Percentiles rank a stretch among this genome's conserved stretches.
Evolutionary conservation across 2,113 vertebrate genomes (phyloP).

Genomic region (Chunga burmeisteri): DNA sequence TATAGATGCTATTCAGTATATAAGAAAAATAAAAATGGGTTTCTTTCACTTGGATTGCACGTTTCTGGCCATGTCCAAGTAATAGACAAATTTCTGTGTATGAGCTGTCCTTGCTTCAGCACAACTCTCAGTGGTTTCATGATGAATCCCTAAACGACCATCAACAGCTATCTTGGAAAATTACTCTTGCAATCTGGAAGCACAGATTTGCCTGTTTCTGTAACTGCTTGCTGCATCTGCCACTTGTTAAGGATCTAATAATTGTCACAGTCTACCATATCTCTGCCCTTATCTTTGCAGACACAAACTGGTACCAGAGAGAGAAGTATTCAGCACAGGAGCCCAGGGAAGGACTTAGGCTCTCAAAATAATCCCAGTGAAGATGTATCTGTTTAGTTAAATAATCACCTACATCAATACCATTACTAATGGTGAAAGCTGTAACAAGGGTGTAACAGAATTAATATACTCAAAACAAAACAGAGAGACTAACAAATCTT

Average conservation of each 20-base stretch:
- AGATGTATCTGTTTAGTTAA: background rate
- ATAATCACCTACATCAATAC: background rate
- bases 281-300: background rate
- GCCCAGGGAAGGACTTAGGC: background rate
- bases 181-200: background rate
- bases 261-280: background rate
- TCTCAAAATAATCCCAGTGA: background rate
- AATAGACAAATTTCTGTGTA: background rate
- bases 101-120: background rate
- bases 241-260: background rate
- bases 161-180: background rate
- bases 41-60: background rate
- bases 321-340: conserved; percentile 5
- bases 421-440: background rate
- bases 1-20: background rate
- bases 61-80: background rate
- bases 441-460: background rate
- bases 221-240: background rate
- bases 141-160: background rate
- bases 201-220: background rate
- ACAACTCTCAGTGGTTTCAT: background rate
- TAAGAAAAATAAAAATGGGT: background rate
- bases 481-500: background rate
- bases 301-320: conserved; percentile 42
- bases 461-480: background rate